Percentiles rank a stretch among this genome's conserved stretches.
phyloP scores from a whole-genome alignment of 2,797 vertebrate genomes.

The Lemur catta region DNA sequence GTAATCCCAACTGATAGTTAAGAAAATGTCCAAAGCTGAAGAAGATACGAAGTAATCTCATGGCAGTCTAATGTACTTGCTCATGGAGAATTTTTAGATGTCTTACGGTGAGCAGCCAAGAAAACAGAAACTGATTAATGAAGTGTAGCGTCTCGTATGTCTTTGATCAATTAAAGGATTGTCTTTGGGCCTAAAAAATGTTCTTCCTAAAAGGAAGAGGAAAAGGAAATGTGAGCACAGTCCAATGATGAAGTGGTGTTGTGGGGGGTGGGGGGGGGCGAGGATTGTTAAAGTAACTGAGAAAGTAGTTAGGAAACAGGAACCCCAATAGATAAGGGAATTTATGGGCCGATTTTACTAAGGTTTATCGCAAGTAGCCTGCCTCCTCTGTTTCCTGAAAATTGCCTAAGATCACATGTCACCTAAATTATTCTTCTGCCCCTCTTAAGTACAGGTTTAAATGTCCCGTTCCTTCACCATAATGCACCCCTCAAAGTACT shows the following conservation, averaged over 20 bases:
- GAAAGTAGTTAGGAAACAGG: neutral
- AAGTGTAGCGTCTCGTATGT: neutral
- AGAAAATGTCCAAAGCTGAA: conserved; percentile 4
- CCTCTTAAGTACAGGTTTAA: neutral
- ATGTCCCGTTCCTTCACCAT: neutral
- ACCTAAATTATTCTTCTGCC: neutral
- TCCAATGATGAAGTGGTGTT: neutral
- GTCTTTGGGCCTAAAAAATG: conserved; percentile 29
- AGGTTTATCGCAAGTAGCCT: neutral
- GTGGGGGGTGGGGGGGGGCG: neutral
- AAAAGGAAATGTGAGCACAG: conserved; percentile 28
- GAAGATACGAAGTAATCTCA: conserved; percentile 3
- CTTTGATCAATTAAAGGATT: conserved; percentile 26
- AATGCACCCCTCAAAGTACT: neutral
- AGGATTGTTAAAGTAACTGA: neutral
- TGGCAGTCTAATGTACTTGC: neutral
- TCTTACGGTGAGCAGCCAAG: neutral
- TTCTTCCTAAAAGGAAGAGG: conserved; percentile 53
- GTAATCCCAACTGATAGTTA: conserved; percentile 10
- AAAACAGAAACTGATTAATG: neutral
- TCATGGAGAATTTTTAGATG: neutral
- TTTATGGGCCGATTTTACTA: neutral
- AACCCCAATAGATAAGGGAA: neutral
- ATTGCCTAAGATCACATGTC: neutral
- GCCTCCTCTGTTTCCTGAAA: neutral